A percentile compares a stretch with the other conserved stretches of the same genome.
These are phyloP conservation scores for Cricetomys ansorgei DNA, from an alignment of 2,113 vertebrate species.

Conservation along the genomic window DNA sequence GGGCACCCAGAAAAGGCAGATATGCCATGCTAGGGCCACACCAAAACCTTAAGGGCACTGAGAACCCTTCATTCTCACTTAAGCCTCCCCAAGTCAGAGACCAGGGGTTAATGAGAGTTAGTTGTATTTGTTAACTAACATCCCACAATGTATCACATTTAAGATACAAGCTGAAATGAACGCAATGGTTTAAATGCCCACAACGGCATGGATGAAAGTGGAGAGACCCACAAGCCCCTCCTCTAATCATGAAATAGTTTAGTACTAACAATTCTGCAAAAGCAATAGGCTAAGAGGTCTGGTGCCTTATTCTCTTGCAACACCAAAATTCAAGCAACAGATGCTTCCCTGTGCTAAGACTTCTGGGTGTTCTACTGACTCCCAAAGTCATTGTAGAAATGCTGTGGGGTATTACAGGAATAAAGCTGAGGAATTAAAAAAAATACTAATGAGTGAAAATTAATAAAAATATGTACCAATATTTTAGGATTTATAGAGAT, in stretches of 20 bases:
- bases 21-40: neutral
- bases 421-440: constrained; percentile 6
- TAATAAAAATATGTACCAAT: neutral
- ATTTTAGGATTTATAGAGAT: neutral
- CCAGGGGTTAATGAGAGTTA: neutral
- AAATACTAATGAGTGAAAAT: constrained; percentile 21
- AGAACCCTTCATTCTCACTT: neutral
- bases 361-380: constrained; percentile 13
- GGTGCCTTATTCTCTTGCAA: constrained; percentile 5
- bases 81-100: neutral
- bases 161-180: neutral
- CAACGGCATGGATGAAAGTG: neutral
- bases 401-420: neutral
- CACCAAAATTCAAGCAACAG: constrained; percentile 41
- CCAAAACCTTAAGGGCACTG: neutral
- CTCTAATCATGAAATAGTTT: neutral
- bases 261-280: constrained; percentile 16
- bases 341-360: neutral
- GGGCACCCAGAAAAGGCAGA: neutral
- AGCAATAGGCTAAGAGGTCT: constrained; percentile 22
- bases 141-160: neutral
- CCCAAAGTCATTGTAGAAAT: constrained; percentile 56
- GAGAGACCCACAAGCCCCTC: neutral
- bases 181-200: neutral
- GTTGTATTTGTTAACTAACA: neutral